These are phyloP conservation scores for Formicarius rufipectus DNA, from an alignment of 2,113 vertebrate genomes.

Conservation along the genomic window DNA sequence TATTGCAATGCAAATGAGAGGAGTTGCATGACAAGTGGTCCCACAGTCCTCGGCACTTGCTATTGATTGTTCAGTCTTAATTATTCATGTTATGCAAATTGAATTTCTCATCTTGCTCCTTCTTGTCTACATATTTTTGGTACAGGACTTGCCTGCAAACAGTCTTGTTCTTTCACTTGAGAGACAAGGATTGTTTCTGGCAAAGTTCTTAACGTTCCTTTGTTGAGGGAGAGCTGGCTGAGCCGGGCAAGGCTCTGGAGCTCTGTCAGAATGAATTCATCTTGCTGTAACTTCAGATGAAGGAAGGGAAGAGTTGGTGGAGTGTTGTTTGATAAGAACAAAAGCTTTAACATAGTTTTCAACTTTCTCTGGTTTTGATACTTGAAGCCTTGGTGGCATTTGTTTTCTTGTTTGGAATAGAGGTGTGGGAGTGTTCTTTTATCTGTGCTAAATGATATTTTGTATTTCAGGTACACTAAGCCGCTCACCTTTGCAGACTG, in stretches of 20 bases:
- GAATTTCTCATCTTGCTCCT: slow-evolving; percentile 55
- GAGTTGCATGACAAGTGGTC: slow-evolving; percentile 42
- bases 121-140: slow-evolving; percentile 59
- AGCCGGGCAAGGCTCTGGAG: not conserved
- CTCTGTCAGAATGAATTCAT: slow-evolving; percentile 19
- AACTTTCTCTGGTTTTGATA: not conserved
- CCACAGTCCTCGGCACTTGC: slow-evolving; percentile 13
- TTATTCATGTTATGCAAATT: slow-evolving; percentile 65
- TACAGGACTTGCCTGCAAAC: slow-evolving; percentile 35
- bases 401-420: not conserved
- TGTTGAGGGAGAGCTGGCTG: not conserved
- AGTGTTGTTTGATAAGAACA: not conserved
- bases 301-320: not conserved
- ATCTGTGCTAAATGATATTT: slow-evolving; percentile 12
- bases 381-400: not conserved
- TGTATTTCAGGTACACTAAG: slow-evolving; percentile 89
- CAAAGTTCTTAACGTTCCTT: slow-evolving; percentile 48
- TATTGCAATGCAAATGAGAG: slow-evolving; percentile 49
- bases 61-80: slow-evolving; percentile 40
- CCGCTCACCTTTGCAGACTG: slow-evolving; percentile 98
- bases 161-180: slow-evolving; percentile 34
- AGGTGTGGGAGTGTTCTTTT: not conserved
- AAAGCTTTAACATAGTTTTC: not conserved
- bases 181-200: slow-evolving; percentile 49
- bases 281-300: not conserved